Conservation (phyloP, 2,113 vertebrate species). For the Barnardius zonarius region DNA sequence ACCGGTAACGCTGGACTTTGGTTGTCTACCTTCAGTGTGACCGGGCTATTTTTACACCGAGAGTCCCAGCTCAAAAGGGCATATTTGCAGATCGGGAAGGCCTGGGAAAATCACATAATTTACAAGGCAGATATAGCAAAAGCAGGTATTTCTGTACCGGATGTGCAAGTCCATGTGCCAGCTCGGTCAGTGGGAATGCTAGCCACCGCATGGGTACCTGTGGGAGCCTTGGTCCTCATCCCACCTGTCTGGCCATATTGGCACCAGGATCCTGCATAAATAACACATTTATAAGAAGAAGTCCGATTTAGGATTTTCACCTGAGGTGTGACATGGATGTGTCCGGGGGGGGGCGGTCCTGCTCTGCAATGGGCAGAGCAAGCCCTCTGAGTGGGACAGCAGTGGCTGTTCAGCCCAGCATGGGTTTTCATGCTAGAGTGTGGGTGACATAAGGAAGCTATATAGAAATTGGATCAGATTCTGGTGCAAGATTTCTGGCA, state of each 20-base stretch:
- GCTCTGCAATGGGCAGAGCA: not conserved
- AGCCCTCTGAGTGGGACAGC: not conserved
- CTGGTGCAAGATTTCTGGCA: not conserved
- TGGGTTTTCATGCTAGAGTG: not conserved
- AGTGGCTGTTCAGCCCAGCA: accelerated
- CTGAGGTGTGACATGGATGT: not conserved
- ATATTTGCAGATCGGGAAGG: not conserved
- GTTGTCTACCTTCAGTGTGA: not conserved
- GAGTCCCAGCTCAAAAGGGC: not conserved
- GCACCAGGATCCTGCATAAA: not conserved
- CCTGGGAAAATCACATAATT: not conserved
- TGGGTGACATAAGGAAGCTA: not conserved
- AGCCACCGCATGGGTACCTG: accelerated
- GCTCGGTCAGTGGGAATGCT: not conserved
- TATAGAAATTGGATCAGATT: not conserved
- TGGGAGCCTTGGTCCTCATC: not conserved
- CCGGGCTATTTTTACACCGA: not conserved
- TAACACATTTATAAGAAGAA: not conserved
- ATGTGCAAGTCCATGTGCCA: accelerated
- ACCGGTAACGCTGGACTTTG: not conserved
- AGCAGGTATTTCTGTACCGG: not conserved
- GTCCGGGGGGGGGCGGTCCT: accelerated
- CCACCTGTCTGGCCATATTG: not conserved
- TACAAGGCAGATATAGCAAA: not conserved
- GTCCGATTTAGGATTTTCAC: not conserved